Evolutionary conservation across 2,113 vertebrate species (phyloP).

Genomic region (Onychostruthus taczanowskii): DNA sequence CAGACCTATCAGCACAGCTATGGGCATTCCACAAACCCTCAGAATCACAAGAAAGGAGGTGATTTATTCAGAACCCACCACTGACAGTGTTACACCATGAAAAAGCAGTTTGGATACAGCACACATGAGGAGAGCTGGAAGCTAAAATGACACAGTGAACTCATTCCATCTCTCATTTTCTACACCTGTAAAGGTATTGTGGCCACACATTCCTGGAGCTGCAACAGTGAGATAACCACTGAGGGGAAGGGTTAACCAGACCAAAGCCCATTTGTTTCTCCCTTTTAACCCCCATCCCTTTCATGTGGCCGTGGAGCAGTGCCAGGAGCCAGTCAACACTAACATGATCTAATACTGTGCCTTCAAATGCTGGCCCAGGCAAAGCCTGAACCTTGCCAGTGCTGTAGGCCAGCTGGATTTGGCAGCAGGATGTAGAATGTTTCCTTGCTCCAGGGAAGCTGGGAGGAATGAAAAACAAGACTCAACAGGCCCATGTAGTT

Average conservation of each 20-base stretch:
- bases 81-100: neutral
- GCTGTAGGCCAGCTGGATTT: neutral
- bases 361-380: neutral
- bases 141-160: neutral
- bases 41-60: neutral
- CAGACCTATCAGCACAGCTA: neutral
- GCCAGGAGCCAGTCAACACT: neutral
- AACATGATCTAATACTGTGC: neutral
- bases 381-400: neutral
- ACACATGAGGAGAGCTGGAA: neutral
- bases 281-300: neutral
- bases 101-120: neutral
- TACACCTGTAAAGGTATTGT: neutral
- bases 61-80: neutral
- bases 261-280: neutral
- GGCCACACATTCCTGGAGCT: neutral
- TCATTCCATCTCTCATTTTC: neutral
- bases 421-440: neutral
- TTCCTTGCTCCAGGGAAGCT: constrained; percentile 13
- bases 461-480: neutral
- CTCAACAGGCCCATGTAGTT: neutral
- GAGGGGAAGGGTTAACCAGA: neutral
- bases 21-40: neutral
- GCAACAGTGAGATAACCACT: neutral
- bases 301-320: neutral